Evolutionary conservation across 2,113 vertebrate genomes (phyloP), one percentile per base, ranked within the genome.

Genomic region (Toxotes chatareus): DNA sequence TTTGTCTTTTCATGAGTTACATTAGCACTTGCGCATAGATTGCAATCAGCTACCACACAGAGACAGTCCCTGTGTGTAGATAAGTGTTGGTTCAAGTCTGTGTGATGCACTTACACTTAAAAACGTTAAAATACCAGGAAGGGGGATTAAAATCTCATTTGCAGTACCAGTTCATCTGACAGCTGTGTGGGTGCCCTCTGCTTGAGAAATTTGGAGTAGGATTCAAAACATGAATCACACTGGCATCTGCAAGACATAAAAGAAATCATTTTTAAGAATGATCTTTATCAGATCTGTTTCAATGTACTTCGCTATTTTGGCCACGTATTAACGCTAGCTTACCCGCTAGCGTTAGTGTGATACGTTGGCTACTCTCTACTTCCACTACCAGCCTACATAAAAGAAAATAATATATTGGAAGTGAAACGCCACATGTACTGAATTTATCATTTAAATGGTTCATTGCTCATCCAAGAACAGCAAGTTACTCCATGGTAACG

Each of bases 241-340:
- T 40, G 21, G 12, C 68, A 85, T 85, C 79, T 82, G 79, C 16
- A 74, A 62, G 9, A 68, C 13, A 74, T 4, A 2, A 27, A 0
- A 46, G 3, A 8, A n/a, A 5, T 13, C 0, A 34, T 10, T 40
- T n/a, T 21, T 56, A 32, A 12, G 36, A 17, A n/a, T 7, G 19
- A 49, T 16, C 16, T 34, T 19, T 47, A 6, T 5, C 9, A 14
- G 0, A 4, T 17, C 4, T 3, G 16, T 53, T 23, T 0, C 0
- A 14, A 44, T 40, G 7, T 4, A 66, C 4, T 23, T 23, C 2
- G 7, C 13, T 21, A 21, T 31, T 17, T 19, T 42, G 4, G 2
- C 36, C 14, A 40, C 7, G 3, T 42, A 19, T 9, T 13, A 16
- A 34, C 16, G 11, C 23, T 62, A 67, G 38, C 38, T 12, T 36